These are phyloP conservation scores for Callitettix versicolor DNA, from an alignment of 1,140 invertebrate genomes.

Conservation along the genomic window DNA sequence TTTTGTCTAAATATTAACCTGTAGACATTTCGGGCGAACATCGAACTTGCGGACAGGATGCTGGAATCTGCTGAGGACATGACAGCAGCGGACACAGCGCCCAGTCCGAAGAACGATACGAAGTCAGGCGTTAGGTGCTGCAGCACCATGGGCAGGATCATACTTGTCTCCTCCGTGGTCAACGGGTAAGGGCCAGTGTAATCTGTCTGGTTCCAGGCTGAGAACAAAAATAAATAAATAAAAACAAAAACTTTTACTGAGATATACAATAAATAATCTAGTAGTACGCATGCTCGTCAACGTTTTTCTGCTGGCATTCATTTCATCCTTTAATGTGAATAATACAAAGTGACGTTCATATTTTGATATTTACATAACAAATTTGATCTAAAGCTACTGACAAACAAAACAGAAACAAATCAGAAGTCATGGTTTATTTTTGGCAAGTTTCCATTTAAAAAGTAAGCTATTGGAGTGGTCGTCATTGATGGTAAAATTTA, in stretches of 20 bases:
- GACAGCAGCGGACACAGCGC: conserved; percentile 95
- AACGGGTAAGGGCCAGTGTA: conserved; percentile 65
- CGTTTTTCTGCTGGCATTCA: too few species aligned
- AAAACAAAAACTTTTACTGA: background rate
- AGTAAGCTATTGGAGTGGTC: too few species aligned
- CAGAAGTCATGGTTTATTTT: too few species aligned
- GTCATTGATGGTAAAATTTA: too few species aligned
- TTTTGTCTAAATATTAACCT: conserved; percentile 89
- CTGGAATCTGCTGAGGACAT: conserved; percentile 98
- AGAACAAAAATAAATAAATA: conserved; percentile 24
- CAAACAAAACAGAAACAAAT: too few species aligned
- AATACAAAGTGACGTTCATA: too few species aligned
- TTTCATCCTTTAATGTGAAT: too few species aligned
- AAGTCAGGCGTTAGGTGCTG: conserved; percentile 90
- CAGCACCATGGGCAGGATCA: conserved; percentile 93
- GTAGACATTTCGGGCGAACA: conserved; percentile 98
- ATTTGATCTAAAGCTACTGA: too few species aligned
- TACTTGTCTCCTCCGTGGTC: conserved; percentile 66
- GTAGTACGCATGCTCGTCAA: too few species aligned
- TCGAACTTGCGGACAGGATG: conserved; percentile 89
- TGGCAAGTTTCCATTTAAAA: too few species aligned
- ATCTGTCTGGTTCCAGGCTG: conserved; percentile 88
- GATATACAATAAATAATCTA: too few species aligned
- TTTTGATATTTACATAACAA: too few species aligned
- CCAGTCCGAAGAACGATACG: conserved; percentile 92